Evolutionary conservation across 1,140 invertebrate species (phyloP), one percentile per base, ranked within the genome.

Genomic region (Macrostomum lignano): DNA sequence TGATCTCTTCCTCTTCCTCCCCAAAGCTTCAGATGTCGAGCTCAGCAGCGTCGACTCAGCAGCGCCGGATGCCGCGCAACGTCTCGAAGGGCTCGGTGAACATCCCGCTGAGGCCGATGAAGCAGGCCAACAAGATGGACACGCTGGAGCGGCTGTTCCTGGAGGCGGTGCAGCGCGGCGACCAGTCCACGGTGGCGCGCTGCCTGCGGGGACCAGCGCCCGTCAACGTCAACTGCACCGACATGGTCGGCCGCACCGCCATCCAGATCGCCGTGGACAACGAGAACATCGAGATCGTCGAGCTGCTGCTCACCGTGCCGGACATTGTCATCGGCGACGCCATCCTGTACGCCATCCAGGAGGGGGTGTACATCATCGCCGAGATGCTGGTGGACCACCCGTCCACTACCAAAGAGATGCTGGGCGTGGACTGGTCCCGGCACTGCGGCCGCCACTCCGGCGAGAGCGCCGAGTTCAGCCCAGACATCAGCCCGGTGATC

Each of bases 351-450:
- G 60, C 61, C n/a, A 62, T 62, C 20, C 42, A 56, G 7, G 60
- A 62, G 38, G 60, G 64, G 3, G 64, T 65, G 2, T 66, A 62
- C 39, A 51, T 52, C 40, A 61, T 65, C n/a, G 64, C 65, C 1
- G 63, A 66, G 45, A 63, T 65, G 59, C 46, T 66, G 5, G 61
- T 66, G 17, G 61, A 66, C 39, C 64, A 66, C 44, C 62, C 60
- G 1, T 60, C 46, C 31, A 59, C 63, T 36, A 58, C 48, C 3
- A 38, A 46, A 17, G 60, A 58, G 19, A 62, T 61, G 52, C 43
- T 62, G 10, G 54, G 60, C 23, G 52, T 52, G 29, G 60, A 54
- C 22, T 61, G 54, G 55, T 36, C 37, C 6, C 44, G 50, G 35
- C 42, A 46, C 11, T 41, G 52, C 17, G 42, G 45, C 20, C 44